phyloP scores from a whole-genome alignment of 1,140 invertebrate genomes.

The Brachionus manjavacas region DNA sequence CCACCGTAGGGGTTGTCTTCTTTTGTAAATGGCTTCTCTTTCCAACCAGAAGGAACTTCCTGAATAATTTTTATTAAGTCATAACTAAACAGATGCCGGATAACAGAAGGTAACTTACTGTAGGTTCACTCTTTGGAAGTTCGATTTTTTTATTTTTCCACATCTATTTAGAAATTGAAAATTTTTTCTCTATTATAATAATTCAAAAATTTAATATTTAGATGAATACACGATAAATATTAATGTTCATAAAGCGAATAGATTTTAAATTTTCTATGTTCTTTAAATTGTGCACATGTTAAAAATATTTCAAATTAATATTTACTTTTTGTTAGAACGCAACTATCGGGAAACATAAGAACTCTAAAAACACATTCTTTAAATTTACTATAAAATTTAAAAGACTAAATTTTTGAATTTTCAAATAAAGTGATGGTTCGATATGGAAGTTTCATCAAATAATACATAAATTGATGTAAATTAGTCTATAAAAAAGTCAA shows the following conservation, averaged over 20 bases:
- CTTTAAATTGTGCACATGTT: background rate
- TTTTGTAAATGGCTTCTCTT: slow-evolving; percentile 32
- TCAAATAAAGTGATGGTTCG: no score
- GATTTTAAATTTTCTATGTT: no score
- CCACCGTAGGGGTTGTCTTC: slow-evolving; percentile 55
- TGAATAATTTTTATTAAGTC: background rate
- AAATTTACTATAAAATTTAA: no score
- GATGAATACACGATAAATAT: no score
- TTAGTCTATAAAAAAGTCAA: no score
- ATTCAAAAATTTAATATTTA: background rate
- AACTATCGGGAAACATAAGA: no score
- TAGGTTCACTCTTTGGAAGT: slow-evolving; percentile 8
- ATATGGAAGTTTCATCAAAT: no score
- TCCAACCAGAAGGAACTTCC: slow-evolving; percentile 40
- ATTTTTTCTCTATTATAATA: background rate
- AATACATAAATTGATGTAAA: no score
- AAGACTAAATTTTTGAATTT: no score
- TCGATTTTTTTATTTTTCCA: slow-evolving; percentile 21
- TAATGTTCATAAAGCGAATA: no score
- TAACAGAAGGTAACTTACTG: background rate
- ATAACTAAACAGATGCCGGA: background rate
- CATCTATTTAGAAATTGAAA: slow-evolving; percentile 7
- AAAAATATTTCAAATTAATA: background rate
- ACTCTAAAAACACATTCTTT: no score
- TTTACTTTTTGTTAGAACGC: background rate